Conservation (phyloP, 2,797 vertebrate species). For the Sebastes kiyomatsui region DNA sequence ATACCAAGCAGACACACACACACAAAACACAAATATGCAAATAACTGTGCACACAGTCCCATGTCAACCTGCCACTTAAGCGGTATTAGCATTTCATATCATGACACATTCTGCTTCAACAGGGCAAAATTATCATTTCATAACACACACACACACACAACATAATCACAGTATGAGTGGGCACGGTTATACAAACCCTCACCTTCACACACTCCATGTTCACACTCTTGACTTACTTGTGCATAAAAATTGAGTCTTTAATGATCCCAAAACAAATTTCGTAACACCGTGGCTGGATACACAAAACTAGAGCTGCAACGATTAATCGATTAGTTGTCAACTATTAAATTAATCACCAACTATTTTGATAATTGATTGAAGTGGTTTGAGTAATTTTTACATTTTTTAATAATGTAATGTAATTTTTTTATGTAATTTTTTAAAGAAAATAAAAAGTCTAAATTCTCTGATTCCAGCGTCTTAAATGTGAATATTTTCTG, state of each 20-base stretch:
- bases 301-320: too few relatives aligned
- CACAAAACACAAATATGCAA: slow-evolving; percentile 6
- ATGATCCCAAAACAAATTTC: background rate
- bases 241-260: background rate
- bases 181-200: background rate
- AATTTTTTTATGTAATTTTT: too few relatives aligned
- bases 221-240: background rate
- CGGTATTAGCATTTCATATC: slow-evolving; percentile 18
- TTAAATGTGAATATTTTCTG: too few relatives aligned
- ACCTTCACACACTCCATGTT: background rate
- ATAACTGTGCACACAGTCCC: background rate
- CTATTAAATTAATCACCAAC: too few relatives aligned
- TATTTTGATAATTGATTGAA: too few relatives aligned
- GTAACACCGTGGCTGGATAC: background rate
- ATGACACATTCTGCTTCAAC: background rate
- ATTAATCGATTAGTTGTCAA: too few relatives aligned
- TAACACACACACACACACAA: background rate
- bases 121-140: background rate
- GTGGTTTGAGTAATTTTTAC: too few relatives aligned
- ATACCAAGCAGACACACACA: slow-evolving; percentile 1
- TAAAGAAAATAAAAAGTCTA: too few relatives aligned
- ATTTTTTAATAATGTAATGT: too few relatives aligned
- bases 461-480: too few relatives aligned
- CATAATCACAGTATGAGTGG: background rate
- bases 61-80: slow-evolving; percentile 4